These are phyloP conservation scores for Aramus guarauna DNA, from an alignment of 2,113 vertebrate genomes.

Conservation along the genomic window DNA sequence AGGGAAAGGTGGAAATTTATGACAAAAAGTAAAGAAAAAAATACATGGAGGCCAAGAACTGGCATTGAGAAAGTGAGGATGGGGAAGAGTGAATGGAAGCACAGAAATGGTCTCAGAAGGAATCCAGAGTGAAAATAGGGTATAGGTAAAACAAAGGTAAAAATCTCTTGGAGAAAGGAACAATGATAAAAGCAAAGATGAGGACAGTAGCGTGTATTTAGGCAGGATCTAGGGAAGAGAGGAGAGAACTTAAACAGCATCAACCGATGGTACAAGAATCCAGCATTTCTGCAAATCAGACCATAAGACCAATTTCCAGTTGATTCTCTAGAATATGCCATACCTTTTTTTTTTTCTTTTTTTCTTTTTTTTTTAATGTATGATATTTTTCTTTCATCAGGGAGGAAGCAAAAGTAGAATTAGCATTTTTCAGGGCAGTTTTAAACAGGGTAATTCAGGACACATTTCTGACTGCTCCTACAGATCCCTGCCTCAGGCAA, in stretches of 20 bases:
- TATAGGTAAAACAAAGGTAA: neutral
- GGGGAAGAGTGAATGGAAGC: neutral
- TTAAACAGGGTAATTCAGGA: neutral
- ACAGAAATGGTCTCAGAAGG: neutral
- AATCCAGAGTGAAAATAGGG: neutral
- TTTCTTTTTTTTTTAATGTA: neutral
- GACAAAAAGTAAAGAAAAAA: neutral
- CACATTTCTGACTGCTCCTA: neutral
- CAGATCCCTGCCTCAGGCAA: neutral
- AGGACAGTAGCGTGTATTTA: neutral
- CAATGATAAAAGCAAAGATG: neutral
- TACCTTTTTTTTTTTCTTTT: fast-evolving
- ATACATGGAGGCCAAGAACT: neutral
- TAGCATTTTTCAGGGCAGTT: neutral
- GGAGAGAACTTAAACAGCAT: neutral
- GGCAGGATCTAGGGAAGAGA: neutral
- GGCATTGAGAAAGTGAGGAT: neutral
- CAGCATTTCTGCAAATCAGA: neutral
- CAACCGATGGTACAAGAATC: neutral
- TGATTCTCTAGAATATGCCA: neutral
- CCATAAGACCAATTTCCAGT: neutral
- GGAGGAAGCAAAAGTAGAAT: neutral
- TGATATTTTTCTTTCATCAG: neutral
- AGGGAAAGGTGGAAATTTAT: neutral
- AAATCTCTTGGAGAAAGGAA: neutral